Conservation (phyloP, 2,113 vertebrate species). For the Speoplatyrhinus poulsoni region DNA sequence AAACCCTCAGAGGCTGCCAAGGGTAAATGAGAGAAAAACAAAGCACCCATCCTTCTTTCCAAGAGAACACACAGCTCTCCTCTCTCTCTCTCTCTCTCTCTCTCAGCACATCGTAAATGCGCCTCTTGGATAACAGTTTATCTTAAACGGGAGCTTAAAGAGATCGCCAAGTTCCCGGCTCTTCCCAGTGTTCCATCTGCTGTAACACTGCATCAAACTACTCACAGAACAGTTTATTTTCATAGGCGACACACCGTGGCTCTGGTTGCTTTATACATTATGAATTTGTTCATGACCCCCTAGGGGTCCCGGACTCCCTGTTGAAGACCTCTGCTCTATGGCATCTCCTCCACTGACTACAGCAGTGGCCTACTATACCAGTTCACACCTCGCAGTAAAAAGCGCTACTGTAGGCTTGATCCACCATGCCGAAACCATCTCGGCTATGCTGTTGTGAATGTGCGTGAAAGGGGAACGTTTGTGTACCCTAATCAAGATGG, state of each 20-base stretch:
- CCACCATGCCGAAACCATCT: background rate
- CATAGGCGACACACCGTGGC: no score
- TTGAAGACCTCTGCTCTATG: no score
- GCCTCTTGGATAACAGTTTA: background rate
- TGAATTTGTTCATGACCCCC: no score
- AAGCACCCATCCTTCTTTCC: constrained; percentile 16
- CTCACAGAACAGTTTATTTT: no score
- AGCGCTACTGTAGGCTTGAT: background rate
- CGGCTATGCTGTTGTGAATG: background rate
- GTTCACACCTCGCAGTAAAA: background rate
- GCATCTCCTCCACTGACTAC: no score
- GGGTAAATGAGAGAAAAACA: constrained; percentile 11
- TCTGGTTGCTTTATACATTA: no score
- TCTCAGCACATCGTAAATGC: background rate
- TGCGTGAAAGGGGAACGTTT: constrained; percentile 9
- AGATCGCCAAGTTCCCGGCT: background rate
- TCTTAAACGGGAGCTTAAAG: background rate
- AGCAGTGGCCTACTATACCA: no score
- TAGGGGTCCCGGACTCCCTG: no score
- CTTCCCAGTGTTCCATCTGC: background rate
- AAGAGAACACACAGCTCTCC: background rate
- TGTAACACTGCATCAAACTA: no score
- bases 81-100: background rate
- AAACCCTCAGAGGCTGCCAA: constrained; percentile 3
- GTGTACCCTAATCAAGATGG: constrained; percentile 7